A percentile compares a stretch with the other conserved stretches of the same genome.
Conservation (phyloP, 2,797 vertebrate species). For the Manis javanica region DNA sequence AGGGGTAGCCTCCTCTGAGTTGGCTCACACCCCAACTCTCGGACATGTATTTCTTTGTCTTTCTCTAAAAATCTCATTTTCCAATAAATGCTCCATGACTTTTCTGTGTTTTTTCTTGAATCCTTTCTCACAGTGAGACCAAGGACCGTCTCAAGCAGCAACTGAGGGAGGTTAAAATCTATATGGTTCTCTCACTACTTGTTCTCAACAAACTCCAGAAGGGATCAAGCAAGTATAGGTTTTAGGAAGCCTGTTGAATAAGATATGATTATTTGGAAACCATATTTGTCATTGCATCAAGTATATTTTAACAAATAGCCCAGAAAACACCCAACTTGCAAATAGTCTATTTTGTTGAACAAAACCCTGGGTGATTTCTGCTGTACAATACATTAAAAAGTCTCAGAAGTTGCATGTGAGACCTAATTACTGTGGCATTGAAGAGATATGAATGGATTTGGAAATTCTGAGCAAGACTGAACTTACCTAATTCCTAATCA, state of each 20-base stretch:
- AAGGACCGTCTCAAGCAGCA: too few relatives aligned
- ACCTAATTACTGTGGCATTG: background rate
- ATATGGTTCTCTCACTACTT: background rate
- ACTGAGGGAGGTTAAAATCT: background rate
- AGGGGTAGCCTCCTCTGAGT: too few relatives aligned
- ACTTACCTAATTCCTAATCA: background rate
- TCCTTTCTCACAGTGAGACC: too few relatives aligned
- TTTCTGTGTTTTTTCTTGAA: too few relatives aligned
- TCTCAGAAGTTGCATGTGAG: background rate
- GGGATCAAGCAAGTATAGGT: background rate
- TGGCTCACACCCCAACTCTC: too few relatives aligned
- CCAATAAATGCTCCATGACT: too few relatives aligned
- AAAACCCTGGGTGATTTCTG: background rate
- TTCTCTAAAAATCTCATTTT: too few relatives aligned
- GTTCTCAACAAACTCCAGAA: constrained; percentile 46
- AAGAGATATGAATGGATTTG: background rate
- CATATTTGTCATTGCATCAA: background rate
- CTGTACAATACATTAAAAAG: background rate
- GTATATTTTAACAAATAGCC: background rate
- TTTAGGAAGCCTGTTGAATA: background rate
- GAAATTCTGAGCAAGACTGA: background rate
- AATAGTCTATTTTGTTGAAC: background rate
- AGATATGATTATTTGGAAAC: constrained; percentile 9
- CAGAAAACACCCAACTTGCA: background rate
- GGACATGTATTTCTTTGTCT: too few relatives aligned